Evolutionary conservation across 1,140 invertebrate genomes (phyloP).

Genomic region (Neodiprion lecontei): DNA sequence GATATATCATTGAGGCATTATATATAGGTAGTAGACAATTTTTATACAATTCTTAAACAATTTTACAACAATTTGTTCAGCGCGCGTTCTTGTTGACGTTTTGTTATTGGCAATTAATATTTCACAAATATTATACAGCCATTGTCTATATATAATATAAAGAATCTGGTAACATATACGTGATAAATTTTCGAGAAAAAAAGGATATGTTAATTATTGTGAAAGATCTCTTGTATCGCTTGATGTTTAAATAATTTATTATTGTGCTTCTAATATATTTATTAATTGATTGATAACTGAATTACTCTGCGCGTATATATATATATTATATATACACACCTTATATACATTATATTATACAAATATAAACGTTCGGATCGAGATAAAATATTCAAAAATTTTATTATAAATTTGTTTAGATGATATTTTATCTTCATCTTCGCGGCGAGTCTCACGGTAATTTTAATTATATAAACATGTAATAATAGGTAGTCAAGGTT

Average conservation of each 20-base stretch:
- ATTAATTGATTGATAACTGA: slow-evolving; percentile 19
- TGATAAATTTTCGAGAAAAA: neutral
- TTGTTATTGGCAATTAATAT: neutral
- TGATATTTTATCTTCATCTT: slow-evolving; percentile 5
- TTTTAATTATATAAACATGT: neutral
- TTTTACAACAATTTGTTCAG: slow-evolving; percentile 39
- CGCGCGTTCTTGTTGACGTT: slow-evolving; percentile 37
- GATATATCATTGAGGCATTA: slow-evolving; percentile 24
- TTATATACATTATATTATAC: neutral
- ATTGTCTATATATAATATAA: neutral
- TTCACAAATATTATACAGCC: neutral
- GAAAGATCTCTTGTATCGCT: slow-evolving; percentile 34
- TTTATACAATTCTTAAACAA: slow-evolving; percentile 45
- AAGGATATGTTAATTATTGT: slow-evolving; percentile 25
- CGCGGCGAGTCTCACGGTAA: neutral
- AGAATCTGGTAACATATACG: neutral
- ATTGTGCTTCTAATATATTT: slow-evolving; percentile 38
- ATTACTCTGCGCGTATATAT: neutral
- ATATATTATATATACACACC: neutral
- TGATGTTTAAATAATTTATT: slow-evolving; percentile 37
- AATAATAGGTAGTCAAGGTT: slow-evolving; percentile 33
- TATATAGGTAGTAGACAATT: slow-evolving; percentile 37
- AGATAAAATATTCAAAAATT: slow-evolving; percentile 9
- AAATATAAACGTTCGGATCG: neutral
- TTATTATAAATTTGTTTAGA: neutral